Conservation (phyloP, 2,797 vertebrate genomes). For the Botia kubotai region DNA sequence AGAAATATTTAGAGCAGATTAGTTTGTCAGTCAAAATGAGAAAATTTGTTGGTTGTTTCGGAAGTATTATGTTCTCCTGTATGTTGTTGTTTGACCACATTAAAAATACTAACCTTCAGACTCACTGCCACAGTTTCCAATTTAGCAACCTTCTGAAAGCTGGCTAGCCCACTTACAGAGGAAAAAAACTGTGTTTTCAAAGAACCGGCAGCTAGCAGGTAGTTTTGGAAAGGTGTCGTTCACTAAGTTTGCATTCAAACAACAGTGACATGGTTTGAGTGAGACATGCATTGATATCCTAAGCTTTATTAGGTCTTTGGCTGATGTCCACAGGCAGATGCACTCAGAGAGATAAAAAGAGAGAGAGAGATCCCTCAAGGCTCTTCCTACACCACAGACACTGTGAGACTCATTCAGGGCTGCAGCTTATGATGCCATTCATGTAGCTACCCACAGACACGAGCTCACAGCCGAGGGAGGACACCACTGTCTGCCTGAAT, state of each 20-base stretch:
- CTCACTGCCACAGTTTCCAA: background rate
- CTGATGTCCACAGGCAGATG: slow-evolving; percentile 61
- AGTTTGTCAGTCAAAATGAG: no score
- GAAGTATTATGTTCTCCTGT: no score
- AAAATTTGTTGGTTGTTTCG: no score
- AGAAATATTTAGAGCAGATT: no score
- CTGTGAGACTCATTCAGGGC: slow-evolving; percentile 40
- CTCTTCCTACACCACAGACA: slow-evolving; percentile 42
- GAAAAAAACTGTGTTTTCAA: background rate
- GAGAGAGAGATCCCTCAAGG: slow-evolving; percentile 55
- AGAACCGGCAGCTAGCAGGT: background rate
- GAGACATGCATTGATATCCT: slow-evolving; percentile 32
- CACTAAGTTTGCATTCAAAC: slow-evolving; percentile 18
- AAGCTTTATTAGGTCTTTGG: slow-evolving; percentile 53
- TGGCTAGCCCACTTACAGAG: background rate
- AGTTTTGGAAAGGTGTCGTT: slow-evolving; percentile 5
- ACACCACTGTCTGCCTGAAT: slow-evolving; percentile 5
- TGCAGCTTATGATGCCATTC: slow-evolving; percentile 43
- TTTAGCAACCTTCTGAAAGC: background rate
- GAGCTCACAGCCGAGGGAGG: background rate
- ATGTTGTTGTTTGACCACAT: no score
- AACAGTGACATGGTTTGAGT: slow-evolving; percentile 10
- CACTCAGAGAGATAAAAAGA: slow-evolving; percentile 56
- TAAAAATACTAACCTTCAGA: background rate
- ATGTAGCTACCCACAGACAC: slow-evolving; percentile 33